Conservation (phyloP, 1,140 invertebrate genomes). For the Zelostemma sp. region DNA sequence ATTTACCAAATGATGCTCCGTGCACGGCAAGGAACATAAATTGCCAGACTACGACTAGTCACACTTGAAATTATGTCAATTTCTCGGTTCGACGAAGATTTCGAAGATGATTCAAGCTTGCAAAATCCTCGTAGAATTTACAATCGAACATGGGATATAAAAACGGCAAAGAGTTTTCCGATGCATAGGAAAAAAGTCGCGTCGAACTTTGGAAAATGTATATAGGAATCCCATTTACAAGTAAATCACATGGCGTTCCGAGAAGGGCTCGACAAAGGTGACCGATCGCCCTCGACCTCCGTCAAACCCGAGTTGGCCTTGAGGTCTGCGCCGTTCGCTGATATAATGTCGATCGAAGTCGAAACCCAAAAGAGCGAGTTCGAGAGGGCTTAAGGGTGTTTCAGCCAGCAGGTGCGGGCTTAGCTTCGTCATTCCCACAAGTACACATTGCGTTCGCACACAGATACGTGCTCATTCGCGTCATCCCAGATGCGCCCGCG, state of each 20-base stretch:
- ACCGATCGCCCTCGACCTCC: neutral
- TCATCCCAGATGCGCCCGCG: conserved; percentile 33
- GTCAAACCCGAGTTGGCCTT: conserved; percentile 20
- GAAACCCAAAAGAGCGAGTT: conserved; percentile 32
- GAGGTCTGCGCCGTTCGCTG: neutral
- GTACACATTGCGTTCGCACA: conserved; percentile 31
- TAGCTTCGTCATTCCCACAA: conserved; percentile 43
- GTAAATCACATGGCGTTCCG: neutral
- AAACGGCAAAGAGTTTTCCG: too few species aligned
- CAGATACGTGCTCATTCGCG: conserved; percentile 4
- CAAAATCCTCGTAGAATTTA: conserved; percentile 1
- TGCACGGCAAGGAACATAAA: too few species aligned
- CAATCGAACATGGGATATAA: too few species aligned
- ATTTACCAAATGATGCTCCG: too few species aligned
- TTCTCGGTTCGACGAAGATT: conserved; percentile 5
- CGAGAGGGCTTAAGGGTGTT: conserved; percentile 52
- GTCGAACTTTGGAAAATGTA: neutral
- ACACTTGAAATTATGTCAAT: too few species aligned
- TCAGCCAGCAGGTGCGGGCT: conserved; percentile 50
- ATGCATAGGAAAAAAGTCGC: neutral
- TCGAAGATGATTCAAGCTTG: conserved; percentile 19
- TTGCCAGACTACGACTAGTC: too few species aligned
- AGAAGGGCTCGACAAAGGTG: conserved; percentile 15
- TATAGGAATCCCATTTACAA: conserved; percentile 6
- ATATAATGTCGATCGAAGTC: conserved; percentile 23